These are phyloP conservation scores for Aphaenogaster ashmeadi DNA, from an alignment of 1,140 invertebrate genomes.

Conservation along the genomic window DNA sequence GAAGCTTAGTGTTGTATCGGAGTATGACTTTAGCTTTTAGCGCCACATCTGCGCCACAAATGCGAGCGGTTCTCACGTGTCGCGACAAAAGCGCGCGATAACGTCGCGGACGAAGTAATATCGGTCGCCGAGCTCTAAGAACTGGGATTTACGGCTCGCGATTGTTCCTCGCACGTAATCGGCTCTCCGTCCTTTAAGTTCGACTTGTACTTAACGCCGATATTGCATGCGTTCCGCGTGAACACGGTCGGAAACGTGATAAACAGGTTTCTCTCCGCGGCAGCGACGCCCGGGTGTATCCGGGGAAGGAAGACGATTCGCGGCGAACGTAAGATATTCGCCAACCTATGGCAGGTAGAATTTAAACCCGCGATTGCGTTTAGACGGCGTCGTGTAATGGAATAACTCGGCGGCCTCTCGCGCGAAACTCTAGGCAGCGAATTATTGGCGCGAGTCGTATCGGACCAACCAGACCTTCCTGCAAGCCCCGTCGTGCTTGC, in stretches of 20 bases:
- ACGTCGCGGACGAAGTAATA: slow-evolving; percentile 16
- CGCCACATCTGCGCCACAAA: background rate
- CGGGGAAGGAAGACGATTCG: slow-evolving; percentile 20
- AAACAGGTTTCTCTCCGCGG: slow-evolving; percentile 54
- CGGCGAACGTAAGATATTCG: slow-evolving; percentile 45
- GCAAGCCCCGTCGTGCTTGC: background rate
- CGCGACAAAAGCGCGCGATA: background rate
- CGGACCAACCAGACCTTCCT: background rate
- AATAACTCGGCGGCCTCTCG: slow-evolving; percentile 10
- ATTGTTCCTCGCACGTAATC: slow-evolving; percentile 45
- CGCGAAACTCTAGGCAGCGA: slow-evolving; percentile 16
- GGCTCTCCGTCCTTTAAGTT: slow-evolving; percentile 4
- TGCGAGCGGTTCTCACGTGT: background rate
- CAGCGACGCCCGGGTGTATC: slow-evolving; percentile 7
- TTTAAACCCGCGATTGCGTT: slow-evolving; percentile 43
- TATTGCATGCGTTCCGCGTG: background rate
- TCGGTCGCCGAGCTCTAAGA: background rate
- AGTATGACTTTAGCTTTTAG: background rate
- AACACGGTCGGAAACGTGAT: slow-evolving; percentile 35
- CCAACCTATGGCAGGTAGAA: slow-evolving; percentile 34
- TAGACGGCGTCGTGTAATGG: slow-evolving; percentile 32
- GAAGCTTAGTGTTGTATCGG: background rate
- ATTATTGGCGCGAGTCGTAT: slow-evolving; percentile 20
- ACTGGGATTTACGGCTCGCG: slow-evolving; percentile 29
- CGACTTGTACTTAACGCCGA: slow-evolving; percentile 22